These are phyloP conservation scores for Epinephelus malabaricus DNA, from an alignment of 2,797 vertebrate genomes.

Conservation along the genomic window DNA sequence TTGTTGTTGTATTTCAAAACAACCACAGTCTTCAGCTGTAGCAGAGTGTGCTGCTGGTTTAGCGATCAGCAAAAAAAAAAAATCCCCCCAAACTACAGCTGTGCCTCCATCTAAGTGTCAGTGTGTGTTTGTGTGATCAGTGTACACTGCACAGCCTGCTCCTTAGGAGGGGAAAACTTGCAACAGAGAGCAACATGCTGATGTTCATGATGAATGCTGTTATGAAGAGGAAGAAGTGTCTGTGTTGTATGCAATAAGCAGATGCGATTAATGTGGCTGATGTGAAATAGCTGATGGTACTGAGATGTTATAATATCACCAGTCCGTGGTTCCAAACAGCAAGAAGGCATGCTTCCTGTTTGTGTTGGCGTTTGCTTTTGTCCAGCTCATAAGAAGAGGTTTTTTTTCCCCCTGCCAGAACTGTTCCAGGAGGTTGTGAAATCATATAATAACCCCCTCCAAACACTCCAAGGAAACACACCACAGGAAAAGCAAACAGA, in stretches of 20 bases:
- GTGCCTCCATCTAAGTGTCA: constrained; percentile 33
- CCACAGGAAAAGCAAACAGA: constrained; percentile 42
- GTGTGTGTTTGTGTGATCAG: constrained; percentile 43
- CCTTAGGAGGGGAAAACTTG: constrained; percentile 16
- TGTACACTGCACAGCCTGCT: constrained; percentile 23
- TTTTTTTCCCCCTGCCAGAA: background rate
- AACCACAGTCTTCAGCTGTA: constrained; percentile 13
- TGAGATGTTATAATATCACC: background rate
- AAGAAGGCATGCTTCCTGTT: constrained; percentile 31
- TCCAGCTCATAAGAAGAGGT: background rate
- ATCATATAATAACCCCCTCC: constrained; percentile 7
- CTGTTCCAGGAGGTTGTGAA: constrained; percentile 35
- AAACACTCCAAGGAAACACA: constrained; percentile 18
- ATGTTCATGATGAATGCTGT: constrained; percentile 28
- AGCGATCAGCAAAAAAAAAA: constrained; percentile 28
- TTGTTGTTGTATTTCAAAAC: constrained; percentile 19
- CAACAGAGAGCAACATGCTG: constrained; percentile 13
- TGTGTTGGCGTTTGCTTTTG: constrained; percentile 15
- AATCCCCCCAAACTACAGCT: constrained; percentile 41
- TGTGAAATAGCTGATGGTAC: constrained; percentile 6
- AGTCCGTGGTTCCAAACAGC: constrained; percentile 5
- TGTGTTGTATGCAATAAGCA: constrained; percentile 6
- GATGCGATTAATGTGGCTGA: constrained; percentile 8
- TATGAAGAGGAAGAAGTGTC: background rate
- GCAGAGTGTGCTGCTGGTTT: constrained; percentile 48